Evolutionary conservation across 1,140 invertebrate genomes (phyloP), one percentile per base, ranked within the genome.

Genomic region (Platorchestia sp.): DNA sequence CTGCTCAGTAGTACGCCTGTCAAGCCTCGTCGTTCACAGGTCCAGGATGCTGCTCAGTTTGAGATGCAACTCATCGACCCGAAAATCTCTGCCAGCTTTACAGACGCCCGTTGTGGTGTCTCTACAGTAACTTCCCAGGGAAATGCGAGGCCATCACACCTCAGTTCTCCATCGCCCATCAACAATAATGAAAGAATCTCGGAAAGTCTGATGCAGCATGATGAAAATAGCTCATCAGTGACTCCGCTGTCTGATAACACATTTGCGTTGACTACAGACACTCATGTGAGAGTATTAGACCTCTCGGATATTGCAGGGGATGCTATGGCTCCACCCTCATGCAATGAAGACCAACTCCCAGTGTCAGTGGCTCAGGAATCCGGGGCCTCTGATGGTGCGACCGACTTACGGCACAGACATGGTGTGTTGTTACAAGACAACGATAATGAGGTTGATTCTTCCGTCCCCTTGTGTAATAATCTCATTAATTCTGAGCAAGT

Each of bases 11-110:
- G 87, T 41, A 90, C 87, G 7, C 87, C 87, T 43, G 44, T 43
- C 41, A 90, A 90, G 87, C 41, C 5, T 27, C 87, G 36, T 27
- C 5, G 41, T 41, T 16, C 87, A 43, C 22, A 0, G 27, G 41
- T 45, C 44, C 44, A 42, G 87, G 41, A 43, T 42, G 87, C 87
- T 90, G 87, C 87, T 90, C 87, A 90, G 87, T 90, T 90, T 10
- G 87, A 90, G 3, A 90, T 90, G 87, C 87, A 90, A 44, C 87
- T 90, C 5, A 14, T 41, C 0, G 44, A 90, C 27, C 27, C 36
- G 36, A 27, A 10, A 36, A 36, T 3, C 59, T 75, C 59, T 75
- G 7, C 27, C 27, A 36, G 59, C 59, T 75, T 1, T 36, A 75
- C 59, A 75, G 59, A 1, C 36, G 59, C 59, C 36, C 59, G 36